Evolutionary conservation across 2,113 vertebrate species (phyloP), one percentile per base, ranked within the genome.

Genomic region (Arenaria interpres): DNA sequence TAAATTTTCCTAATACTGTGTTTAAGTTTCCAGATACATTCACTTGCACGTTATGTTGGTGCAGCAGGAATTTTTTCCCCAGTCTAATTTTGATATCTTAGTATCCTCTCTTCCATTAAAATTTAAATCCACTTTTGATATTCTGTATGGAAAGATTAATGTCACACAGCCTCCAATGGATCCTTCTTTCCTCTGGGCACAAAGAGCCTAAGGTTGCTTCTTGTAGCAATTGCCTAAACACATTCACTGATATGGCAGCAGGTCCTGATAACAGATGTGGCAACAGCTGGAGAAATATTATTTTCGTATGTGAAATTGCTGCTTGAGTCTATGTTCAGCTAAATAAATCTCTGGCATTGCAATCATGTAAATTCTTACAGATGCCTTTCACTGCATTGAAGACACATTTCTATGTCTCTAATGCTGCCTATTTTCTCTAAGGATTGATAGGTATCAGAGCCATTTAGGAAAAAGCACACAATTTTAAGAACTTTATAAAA

Each of bases 241-340:
- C 35, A 48, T 87, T 68, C 32, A 18, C 37, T 81, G 50, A 37
- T 25, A 62, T 37, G 37, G 62, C 88, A 95, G 79, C n/a, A 93
- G 51, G 19, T 60, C 20, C 59, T 85, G n/a, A 16, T 35, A 92
- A 50, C 95, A 95, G 90, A 97, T 95, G 92, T 83, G 82, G 43
- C 48, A 90, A 90, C 88, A 97, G 87, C 95, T 95, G 90, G 95
- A 88, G 68, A 74, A 86, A 54, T 89, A 5, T 94, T 78, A 69
- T 60, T 73, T 62, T 90, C 8, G 3, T 74, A 27, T 93, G 85
- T 95, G 80, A 96, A 98, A 94, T 41, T n/a, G 75, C 56, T 85
- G 77, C 80, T 82, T 85, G 77, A 69, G 43, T 78, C 53, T 93
- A 54, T 71, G 54, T 92, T 92, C 43, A 88, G 69, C 57, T 57